Evolutionary conservation across 2,888 invertebrate genomes (phyloP).

Genomic region (Macrophya alboannulata): DNA sequence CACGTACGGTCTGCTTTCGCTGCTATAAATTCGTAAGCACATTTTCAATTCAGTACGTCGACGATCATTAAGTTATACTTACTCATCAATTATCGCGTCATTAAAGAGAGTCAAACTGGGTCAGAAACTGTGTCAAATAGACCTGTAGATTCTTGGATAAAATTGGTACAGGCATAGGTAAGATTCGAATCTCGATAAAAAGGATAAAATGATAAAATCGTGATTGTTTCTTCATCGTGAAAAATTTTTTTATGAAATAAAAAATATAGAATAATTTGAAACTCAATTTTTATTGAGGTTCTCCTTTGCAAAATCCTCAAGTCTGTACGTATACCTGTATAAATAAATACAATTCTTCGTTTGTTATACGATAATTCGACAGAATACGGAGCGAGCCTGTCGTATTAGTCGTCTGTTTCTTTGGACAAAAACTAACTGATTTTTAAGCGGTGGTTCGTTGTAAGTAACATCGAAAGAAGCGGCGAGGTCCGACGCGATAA

Average conservation of each 20-base stretch:
- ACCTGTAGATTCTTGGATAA: not conserved
- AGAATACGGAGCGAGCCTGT: conserved; percentile 58
- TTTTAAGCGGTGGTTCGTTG: conserved; percentile 51
- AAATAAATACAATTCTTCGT: conserved; percentile 29
- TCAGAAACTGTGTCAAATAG: not conserved
- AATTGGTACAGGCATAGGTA: not conserved
- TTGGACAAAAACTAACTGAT: conserved; percentile 60
- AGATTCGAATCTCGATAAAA: not conserved
- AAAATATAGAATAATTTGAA: not conserved
- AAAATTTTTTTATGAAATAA: not conserved
- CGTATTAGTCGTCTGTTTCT: conserved; percentile 67
- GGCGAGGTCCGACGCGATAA: conserved; percentile 59
- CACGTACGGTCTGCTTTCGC: not conserved
- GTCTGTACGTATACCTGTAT: not conserved
- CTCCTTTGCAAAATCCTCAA: not conserved
- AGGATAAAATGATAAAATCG: not conserved
- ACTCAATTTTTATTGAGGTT: conserved; percentile 11
- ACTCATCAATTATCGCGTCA: conserved; percentile 71
- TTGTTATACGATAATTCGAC: conserved; percentile 31
- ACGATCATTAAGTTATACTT: conserved; percentile 64
- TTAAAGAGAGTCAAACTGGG: conserved; percentile 56
- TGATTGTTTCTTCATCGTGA: conserved; percentile 14
- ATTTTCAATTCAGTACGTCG: conserved; percentile 69
- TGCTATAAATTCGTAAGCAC: conserved; percentile 66
- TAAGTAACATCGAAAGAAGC: conserved; percentile 43